Percentiles rank a stretch among this genome's conserved stretches.
These are phyloP conservation scores for Parotocinclus haroldoi DNA, from an alignment of 2,797 vertebrate species.

Conservation along the genomic window DNA sequence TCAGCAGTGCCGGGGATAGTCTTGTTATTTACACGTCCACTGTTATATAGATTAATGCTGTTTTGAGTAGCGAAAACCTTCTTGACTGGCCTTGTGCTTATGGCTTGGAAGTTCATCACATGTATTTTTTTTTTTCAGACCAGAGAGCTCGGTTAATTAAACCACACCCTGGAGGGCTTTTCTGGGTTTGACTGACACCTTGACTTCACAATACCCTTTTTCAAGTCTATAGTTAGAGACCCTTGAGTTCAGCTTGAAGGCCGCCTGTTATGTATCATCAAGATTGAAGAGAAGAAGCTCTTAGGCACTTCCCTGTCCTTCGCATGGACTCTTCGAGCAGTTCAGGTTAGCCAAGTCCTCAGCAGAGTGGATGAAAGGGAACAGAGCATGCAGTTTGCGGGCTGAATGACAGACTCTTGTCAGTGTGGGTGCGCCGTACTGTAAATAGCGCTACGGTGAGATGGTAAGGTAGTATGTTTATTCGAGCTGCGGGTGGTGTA, in stretches of 20 bases:
- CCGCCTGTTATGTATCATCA: slow-evolving; percentile 50
- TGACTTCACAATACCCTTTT: slow-evolving; percentile 40
- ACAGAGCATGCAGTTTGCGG: slow-evolving; percentile 11
- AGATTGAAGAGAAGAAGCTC: slow-evolving; percentile 59
- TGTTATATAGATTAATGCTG: neutral
- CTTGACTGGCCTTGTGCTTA: neutral
- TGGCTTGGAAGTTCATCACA: neutral
- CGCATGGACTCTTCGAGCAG: slow-evolving; percentile 33
- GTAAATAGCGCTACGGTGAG: neutral
- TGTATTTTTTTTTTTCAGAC: neutral
- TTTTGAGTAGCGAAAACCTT: neutral
- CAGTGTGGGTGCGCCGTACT: neutral
- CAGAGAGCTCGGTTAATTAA: slow-evolving; percentile 40
- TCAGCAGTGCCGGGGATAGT: too few species aligned
- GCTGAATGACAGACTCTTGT: slow-evolving; percentile 26
- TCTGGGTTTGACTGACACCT: slow-evolving; percentile 50
- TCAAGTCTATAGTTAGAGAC: slow-evolving; percentile 42
- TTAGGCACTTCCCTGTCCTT: slow-evolving; percentile 44
- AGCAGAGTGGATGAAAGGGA: slow-evolving; percentile 20
- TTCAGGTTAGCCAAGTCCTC: slow-evolving; percentile 23
- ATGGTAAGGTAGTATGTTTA: neutral
- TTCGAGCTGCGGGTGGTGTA: neutral
- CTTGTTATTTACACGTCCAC: too few species aligned
- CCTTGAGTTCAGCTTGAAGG: slow-evolving; percentile 56
- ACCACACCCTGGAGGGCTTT: slow-evolving; percentile 29